Percentiles rank a stretch among this genome's conserved stretches.
phyloP scores from a whole-genome alignment of 2,113 vertebrate species.

The Pygoscelis antarcticus region DNA sequence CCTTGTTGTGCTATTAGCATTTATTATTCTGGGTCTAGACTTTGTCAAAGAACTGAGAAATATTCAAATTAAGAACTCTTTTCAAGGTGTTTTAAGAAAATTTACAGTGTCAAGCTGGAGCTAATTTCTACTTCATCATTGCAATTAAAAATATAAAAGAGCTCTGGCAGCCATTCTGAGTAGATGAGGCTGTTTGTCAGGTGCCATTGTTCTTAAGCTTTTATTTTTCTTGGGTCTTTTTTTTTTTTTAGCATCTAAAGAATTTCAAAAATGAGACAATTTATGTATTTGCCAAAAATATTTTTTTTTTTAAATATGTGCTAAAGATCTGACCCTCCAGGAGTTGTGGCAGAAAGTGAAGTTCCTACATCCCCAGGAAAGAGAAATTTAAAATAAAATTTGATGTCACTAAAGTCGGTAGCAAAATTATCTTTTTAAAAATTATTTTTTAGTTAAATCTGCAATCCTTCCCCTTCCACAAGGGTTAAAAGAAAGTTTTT shows the following conservation, averaged over 20 bases:
- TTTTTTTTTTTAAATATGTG: rapidly evolving
- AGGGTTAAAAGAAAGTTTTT: not conserved
- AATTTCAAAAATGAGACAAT: not conserved
- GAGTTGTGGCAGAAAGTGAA: not conserved
- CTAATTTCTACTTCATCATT: not conserved
- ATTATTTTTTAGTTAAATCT: not conserved
- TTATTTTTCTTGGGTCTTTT: not conserved
- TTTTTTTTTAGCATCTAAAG: not conserved
- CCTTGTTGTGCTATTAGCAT: not conserved
- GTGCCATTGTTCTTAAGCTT: not conserved
- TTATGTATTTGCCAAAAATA: not conserved
- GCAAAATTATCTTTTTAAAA: not conserved
- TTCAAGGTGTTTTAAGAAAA: not conserved
- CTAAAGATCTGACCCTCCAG: not conserved
- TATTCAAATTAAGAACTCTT: not conserved
- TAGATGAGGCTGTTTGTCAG: not conserved
- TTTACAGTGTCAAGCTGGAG: not conserved
- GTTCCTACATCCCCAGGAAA: not conserved
- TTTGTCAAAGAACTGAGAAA: not conserved
- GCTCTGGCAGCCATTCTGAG: not conserved
- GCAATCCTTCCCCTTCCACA: not conserved
- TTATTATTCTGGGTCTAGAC: not conserved
- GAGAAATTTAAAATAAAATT: not conserved
- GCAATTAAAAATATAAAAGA: not conserved
- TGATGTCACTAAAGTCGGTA: not conserved